Evolutionary conservation across 1,140 invertebrate genomes (phyloP), one percentile per base, ranked within the genome.

Genomic region (Bactericera cockerelli): DNA sequence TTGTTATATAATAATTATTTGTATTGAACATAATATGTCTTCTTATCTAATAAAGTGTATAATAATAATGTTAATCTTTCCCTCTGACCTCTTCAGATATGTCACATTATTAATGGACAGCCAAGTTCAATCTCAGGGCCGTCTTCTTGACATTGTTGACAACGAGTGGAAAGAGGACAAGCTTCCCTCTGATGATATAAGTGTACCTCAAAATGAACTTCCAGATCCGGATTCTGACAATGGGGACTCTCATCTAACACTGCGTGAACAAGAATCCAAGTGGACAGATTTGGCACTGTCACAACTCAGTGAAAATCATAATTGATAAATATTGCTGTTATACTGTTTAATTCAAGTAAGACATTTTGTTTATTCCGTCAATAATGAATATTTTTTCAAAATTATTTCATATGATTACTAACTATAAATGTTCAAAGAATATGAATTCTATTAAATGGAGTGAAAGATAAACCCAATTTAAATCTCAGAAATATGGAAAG

Each of bases 171-270:
- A 86, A 60, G 80, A 82, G 64, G 91, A 95, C 67, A 78, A 83
- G 63, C 72, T 97, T 28, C 92, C 92, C 14, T 78, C 85, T 65
- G 91, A 96, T 69, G 90, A 95, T 67, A 92, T 97, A 65, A 75
- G 80, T 59, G 92, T 96, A 11, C 92, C 93, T 10, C 67, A 83
- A 42, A 79, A 83, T 64, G 91, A 96, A 74, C 73, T 96, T 26
- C 88, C 92, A 4, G 92, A 95, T 75, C 88, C 89, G 1, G 93
- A 97, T 71, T 90, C 90, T 26, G 92, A 96, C 69, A 90, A 89
- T 68, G 89, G 87, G 21, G 91, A 93, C 70, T 84, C 85, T 36
- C 85, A 87, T 66, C 81, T 93, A 68, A 94, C 89, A 2, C 71
- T 94, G 0, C 87, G 84, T 67, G 90, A 96, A 70, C 85, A 93